Conservation (phyloP, 2,888 invertebrate species). For the Heliconius ethilla region DNA sequence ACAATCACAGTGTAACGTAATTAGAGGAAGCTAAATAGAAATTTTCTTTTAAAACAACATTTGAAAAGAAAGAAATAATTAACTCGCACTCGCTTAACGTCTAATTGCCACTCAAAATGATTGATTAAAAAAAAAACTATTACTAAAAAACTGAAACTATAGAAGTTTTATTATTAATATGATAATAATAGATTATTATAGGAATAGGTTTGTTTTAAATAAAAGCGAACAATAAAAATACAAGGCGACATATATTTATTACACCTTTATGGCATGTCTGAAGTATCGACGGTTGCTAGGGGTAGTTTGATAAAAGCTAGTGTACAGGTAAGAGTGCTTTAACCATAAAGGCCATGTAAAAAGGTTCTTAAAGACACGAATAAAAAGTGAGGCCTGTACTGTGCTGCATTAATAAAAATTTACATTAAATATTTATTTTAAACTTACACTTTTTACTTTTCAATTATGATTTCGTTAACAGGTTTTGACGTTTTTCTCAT, state of each 20-base stretch:
- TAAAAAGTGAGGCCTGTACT: constrained; percentile 15
- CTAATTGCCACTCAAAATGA: constrained; percentile 12
- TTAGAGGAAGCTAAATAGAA: constrained; percentile 5
- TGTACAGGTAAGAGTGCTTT: constrained; percentile 34
- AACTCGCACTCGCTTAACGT: neutral
- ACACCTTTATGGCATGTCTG: constrained; percentile 46
- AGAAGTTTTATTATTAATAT: neutral
- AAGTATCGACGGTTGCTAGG: constrained; percentile 42
- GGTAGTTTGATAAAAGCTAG: constrained; percentile 35
- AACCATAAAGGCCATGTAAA: constrained; percentile 27
- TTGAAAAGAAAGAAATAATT: neutral
- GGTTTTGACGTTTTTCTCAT: neutral
- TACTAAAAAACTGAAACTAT: no score
- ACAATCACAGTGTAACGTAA: neutral
- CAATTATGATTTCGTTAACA: neutral
- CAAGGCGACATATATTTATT: constrained; percentile 51
- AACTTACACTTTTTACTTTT: neutral
- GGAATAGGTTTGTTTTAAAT: neutral
- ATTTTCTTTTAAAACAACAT: neutral
- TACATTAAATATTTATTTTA: no score
- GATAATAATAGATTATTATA: neutral
- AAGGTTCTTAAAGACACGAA: constrained; percentile 33
- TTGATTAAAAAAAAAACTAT: constrained; percentile 1
- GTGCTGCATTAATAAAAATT: neutral
- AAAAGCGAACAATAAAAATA: neutral